These are phyloP conservation scores for Scaptomyza polygonia DNA, from an alignment of 2,888 invertebrate species.

Conservation along the genomic window DNA sequence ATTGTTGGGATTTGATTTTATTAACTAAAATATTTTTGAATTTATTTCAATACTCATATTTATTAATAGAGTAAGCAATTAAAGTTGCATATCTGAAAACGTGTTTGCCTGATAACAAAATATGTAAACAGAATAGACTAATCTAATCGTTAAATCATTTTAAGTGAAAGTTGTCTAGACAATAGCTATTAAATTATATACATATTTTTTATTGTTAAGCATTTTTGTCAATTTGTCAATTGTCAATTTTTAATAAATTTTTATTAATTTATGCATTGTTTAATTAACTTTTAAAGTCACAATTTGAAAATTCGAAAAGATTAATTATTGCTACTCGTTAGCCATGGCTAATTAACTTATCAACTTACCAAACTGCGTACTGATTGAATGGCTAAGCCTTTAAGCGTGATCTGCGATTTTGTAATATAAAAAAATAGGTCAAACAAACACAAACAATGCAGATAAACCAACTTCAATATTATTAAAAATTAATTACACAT, in stretches of 20 bases:
- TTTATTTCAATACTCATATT: not conserved
- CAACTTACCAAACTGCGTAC: conserved; percentile 30
- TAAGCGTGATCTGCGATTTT: not conserved
- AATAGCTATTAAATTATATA: not conserved
- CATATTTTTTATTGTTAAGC: not conserved
- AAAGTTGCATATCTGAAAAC: not conserved
- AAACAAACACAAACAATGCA: conserved; percentile 3
- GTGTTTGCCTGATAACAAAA: not conserved
- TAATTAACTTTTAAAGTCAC: not conserved
- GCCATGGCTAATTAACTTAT: conserved; percentile 49
- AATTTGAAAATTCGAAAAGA: not conserved
- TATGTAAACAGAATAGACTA: not conserved
- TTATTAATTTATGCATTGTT: not conserved
- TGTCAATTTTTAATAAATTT: not conserved
- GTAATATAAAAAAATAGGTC: conserved; percentile 14
- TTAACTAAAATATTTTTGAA: not conserved
- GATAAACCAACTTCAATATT: conserved; percentile 37
- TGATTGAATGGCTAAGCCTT: not conserved
- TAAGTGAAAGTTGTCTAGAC: not conserved
- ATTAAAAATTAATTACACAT: conserved; percentile 65
- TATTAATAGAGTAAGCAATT: no score
- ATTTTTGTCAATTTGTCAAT: no score
- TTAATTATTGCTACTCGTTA: conserved; percentile 18
- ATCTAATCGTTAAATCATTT: not conserved
- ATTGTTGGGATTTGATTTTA: not conserved